phyloP scores from a whole-genome alignment of 2,113 vertebrate species.

The Lepus europaeus region DNA sequence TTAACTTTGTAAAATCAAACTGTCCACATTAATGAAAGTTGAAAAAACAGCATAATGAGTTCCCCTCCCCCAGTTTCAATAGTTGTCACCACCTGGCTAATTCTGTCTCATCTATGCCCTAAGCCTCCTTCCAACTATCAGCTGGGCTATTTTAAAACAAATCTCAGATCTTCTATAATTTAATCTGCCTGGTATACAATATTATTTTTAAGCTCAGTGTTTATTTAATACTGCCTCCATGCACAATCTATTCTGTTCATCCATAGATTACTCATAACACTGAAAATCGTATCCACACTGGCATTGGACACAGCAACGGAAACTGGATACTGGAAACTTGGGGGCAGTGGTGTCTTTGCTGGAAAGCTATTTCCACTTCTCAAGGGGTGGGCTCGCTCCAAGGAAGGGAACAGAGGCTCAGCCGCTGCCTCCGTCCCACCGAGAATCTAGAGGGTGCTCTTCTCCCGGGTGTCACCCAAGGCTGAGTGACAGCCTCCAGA shows the following conservation, averaged over 20 bases:
- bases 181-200: not conserved
- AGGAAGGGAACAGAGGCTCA: not conserved
- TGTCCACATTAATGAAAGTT: constrained; percentile 7
- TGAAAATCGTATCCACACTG: constrained; percentile 35
- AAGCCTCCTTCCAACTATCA: not conserved
- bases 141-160: constrained; percentile 27
- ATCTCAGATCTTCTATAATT: not conserved
- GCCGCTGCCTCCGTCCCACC: not conserved
- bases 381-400: not conserved
- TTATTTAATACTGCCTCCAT: not conserved
- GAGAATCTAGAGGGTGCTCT: not conserved
- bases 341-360: not conserved
- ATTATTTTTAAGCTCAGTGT: not conserved
- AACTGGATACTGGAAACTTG: not conserved
- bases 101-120: not conserved
- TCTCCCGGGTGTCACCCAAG: not conserved
- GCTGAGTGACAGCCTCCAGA: not conserved
- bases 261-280: not conserved
- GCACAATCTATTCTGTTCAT: not conserved
- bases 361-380: not conserved
- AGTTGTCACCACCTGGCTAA: not conserved
- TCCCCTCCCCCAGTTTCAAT: not conserved
- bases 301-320: constrained; percentile 35
- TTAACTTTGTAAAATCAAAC: constrained; percentile 56
- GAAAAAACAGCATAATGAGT: constrained; percentile 23